phyloP scores from a whole-genome alignment of 2,888 invertebrate species.

The Lissocephala sabroskyi region DNA sequence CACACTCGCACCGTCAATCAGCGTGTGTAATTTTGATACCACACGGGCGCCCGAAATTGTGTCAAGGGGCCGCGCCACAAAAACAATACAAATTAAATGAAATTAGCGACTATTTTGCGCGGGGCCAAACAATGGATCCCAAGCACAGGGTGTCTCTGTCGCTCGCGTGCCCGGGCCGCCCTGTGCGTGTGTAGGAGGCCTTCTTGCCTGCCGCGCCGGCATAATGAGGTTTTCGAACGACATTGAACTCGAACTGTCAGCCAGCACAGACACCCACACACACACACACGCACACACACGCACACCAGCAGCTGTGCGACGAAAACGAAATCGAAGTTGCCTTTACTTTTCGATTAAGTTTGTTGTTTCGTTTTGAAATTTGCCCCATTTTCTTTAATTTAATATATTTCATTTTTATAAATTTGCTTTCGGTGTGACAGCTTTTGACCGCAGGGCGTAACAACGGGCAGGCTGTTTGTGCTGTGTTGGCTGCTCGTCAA shows the following conservation, averaged over 20 bases:
- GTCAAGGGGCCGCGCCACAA: slow-evolving; percentile 53
- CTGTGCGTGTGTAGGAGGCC: slow-evolving; percentile 9
- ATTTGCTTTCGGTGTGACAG: slow-evolving; percentile 1
- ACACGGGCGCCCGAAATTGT: slow-evolving; percentile 44
- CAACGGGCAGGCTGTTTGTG: neutral
- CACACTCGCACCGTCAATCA: neutral
- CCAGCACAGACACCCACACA: slow-evolving; percentile 23
- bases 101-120: slow-evolving; percentile 57
- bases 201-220: slow-evolving; percentile 25
- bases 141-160: too few relatives aligned
- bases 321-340: slow-evolving; percentile 26
- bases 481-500: too few relatives aligned
- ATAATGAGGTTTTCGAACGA: slow-evolving; percentile 62
- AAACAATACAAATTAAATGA: slow-evolving; percentile 47
- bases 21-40: slow-evolving; percentile 46
- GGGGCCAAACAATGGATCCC: slow-evolving; percentile 33
- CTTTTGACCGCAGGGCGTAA: slow-evolving; percentile 1
- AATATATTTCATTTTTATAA: slow-evolving; percentile 2
- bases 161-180: too few relatives aligned
- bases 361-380: neutral
- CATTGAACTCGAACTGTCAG: slow-evolving; percentile 67
- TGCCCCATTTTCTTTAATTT: slow-evolving; percentile 9
- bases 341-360: slow-evolving; percentile 21
- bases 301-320: slow-evolving; percentile 6
- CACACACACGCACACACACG: neutral